Base-by-base conservation (phyloP, 2,888 invertebrate species). In the Cheilosia pagana region DNA sequence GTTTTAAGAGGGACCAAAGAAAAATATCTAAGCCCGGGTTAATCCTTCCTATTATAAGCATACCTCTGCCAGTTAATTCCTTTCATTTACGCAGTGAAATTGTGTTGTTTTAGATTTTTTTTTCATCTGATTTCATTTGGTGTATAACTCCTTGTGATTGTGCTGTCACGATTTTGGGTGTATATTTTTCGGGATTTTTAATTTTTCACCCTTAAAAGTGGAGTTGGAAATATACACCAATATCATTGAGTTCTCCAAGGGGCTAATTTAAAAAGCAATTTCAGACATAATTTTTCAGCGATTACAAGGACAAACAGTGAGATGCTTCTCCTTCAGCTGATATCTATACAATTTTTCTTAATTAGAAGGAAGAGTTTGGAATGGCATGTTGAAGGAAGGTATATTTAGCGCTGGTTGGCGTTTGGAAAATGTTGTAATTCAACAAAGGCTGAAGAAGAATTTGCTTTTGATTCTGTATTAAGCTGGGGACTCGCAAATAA, bases 281-380 rank as follows among this genome's bases (percentile, higher is more conserved):
- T 90, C 88, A 89, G 90, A 90, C 91, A 90, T 90, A 91, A 90
- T 90, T 90, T 90, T 89, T 89, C 88, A 88, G 88, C 89, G 90
- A 90, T 90, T 91, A 90, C 87, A 87, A 89, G 86, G 88, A 87
- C 90, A 90, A 90, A 90, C 89, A 90, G 77, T 60, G 75, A 60
- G 31, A 57, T 35, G 43, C 35, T 67, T 39, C 16, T 52, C 55
- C 45, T 41, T 31, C 5, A 43, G 68, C 53, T 57, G 67, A 35
- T 35, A 12, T 35, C 12, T 35, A 25, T 25, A 4, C 3, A 68
- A 60, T 68, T 75, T 63, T 75, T 75, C 81, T 50, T 70, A 70
- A 81, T 81, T 81, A 75, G 57, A 70, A 50, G 19, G 45, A 59
- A 19, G 43, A 21, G 35, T 19, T 62, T 59, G 57, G 48, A 35